phyloP scores from a whole-genome alignment of 35 echinoderm and acorn worm genomes.

The Patiria miniata region DNA sequence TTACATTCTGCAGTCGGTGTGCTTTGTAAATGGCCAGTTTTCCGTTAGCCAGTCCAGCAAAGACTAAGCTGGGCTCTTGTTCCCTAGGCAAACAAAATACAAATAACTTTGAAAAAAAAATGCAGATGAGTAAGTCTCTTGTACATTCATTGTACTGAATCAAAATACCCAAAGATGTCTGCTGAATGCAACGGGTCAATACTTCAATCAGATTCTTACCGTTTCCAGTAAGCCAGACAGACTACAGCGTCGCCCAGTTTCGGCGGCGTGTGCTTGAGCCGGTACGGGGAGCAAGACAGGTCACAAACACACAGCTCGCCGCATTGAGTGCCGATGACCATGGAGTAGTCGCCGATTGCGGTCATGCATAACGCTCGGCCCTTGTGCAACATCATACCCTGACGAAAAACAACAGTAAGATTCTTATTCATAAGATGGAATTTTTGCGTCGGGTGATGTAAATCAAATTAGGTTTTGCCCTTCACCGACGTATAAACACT shows the following conservation, averaged over 20 bases:
- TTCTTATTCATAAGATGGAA: not conserved
- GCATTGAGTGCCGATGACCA: constrained; percentile 78
- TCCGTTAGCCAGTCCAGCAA: constrained; percentile 89
- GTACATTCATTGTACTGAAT: too few relatives aligned
- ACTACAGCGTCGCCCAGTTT: constrained; percentile 65
- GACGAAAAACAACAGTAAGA: not conserved
- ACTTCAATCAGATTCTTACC: not conserved
- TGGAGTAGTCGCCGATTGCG: constrained; percentile 55
- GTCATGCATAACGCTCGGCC: constrained; percentile 78
- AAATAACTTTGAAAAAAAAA: not conserved
- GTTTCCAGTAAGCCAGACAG: constrained; percentile 55
- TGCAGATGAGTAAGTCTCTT: too few relatives aligned
- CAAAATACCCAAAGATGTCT: not conserved
- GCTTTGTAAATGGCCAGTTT: constrained; percentile 63
- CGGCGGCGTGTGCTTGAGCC: constrained; percentile 56
- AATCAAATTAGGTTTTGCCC: too few relatives aligned
- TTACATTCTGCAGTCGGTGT: constrained; percentile 58
- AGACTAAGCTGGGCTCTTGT: constrained; percentile 55
- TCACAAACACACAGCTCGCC: constrained; percentile 70
- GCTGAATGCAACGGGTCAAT: too few relatives aligned
- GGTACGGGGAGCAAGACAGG: constrained; percentile 41
- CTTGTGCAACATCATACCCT: constrained; percentile 78
- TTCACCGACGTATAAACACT: too few relatives aligned
- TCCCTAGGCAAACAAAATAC: constrained; percentile 11
- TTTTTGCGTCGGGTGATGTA: too few relatives aligned